These are phyloP conservation scores for Darevskia nairensis DNA, from an alignment of 2,797 vertebrate species.

Conservation along the genomic window DNA sequence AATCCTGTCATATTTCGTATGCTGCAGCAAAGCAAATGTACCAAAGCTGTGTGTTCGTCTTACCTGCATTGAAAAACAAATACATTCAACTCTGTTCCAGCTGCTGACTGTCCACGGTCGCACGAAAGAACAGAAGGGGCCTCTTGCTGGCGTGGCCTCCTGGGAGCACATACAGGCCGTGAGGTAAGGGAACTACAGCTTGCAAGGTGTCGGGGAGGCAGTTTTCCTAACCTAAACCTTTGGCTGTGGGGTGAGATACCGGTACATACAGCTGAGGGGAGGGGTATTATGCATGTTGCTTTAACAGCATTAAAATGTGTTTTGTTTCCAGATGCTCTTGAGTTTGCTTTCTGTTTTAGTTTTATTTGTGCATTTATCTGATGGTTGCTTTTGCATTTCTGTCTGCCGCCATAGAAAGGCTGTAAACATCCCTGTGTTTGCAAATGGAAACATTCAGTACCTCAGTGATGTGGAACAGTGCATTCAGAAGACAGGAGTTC, in stretches of 20 bases:
- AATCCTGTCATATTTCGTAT: neutral
- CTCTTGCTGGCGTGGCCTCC: slow-evolving; percentile 87
- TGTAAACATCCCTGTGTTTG: slow-evolving; percentile 94
- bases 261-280: neutral
- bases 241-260: too few species aligned
- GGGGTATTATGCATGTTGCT: neutral
- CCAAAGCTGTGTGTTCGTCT: slow-evolving; percentile 24
- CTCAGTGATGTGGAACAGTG: slow-evolving; percentile 92
- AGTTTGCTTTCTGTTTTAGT: neutral
- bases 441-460: slow-evolving; percentile 96
- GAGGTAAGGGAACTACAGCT: slow-evolving; percentile 76
- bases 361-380: neutral
- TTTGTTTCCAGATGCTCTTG: neutral
- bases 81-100: slow-evolving; percentile 75
- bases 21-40: neutral
- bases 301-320: neutral
- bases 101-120: slow-evolving; percentile 94
- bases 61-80: neutral
- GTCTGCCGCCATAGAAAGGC: slow-evolving; percentile 81
- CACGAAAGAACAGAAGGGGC: slow-evolving; percentile 97
- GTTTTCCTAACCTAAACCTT: neutral
- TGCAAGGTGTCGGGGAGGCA: too few species aligned
- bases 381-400: slow-evolving; percentile 15
- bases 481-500: slow-evolving; percentile 91
- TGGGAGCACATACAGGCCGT: slow-evolving; percentile 97